Conservation (phyloP, 2,888 invertebrate species). For the Drosophila pseudotakahashii region DNA sequence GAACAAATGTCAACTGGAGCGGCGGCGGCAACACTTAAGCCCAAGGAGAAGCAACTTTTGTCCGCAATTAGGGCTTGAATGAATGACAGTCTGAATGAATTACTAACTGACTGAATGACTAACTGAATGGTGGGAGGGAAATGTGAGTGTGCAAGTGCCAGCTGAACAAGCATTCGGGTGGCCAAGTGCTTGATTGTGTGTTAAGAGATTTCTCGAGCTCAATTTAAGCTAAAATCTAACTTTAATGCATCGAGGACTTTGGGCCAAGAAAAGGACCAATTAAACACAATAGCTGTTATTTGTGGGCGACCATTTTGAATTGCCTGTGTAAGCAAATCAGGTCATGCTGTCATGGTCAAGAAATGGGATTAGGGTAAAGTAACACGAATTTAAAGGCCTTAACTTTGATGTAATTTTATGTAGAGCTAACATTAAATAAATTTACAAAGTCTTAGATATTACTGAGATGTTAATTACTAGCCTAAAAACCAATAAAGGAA, state of each 20-base stretch:
- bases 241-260: conserved; percentile 24
- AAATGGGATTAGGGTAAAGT: no score
- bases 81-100: conserved; percentile 74
- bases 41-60: conserved; percentile 61
- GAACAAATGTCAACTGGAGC: conserved; percentile 77
- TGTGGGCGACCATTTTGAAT: not conserved
- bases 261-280: not conserved
- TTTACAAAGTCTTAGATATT: no score
- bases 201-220: conserved; percentile 23
- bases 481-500: no score
- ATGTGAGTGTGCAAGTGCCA: conserved; percentile 13
- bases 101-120: conserved; percentile 40
- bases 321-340: conserved; percentile 2
- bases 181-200: conserved; percentile 26
- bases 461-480: no score
- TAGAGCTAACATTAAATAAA: no score
- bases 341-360: not conserved
- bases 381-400: no score
- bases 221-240: conserved; percentile 20
- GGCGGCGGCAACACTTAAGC: conserved; percentile 71
- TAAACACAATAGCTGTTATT: not conserved
- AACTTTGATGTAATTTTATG: no score
- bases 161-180: conserved; percentile 29
- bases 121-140: conserved; percentile 12
- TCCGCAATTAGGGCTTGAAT: conserved; percentile 75